Conservation (phyloP, 2,888 invertebrate species). For the Drosophila mayaguana region DNA sequence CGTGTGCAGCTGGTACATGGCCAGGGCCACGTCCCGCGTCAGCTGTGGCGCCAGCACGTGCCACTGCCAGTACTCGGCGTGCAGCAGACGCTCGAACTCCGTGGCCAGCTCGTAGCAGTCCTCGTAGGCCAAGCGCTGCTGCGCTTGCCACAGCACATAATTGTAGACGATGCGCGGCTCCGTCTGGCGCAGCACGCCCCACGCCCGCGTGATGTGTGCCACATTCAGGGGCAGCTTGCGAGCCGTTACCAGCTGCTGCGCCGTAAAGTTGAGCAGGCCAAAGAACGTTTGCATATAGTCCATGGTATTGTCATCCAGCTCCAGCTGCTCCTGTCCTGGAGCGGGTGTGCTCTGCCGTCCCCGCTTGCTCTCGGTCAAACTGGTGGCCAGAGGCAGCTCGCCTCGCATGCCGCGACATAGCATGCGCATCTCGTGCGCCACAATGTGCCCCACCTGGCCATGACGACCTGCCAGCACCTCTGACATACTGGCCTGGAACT, state of each 20-base stretch:
- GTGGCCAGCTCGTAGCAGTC: conserved; percentile 72
- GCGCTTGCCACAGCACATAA: conserved; percentile 81
- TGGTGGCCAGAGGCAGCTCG: conserved; percentile 51
- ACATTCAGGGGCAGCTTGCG: conserved; percentile 72
- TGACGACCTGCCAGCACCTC: conserved; percentile 55
- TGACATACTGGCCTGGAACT: conserved; percentile 53
- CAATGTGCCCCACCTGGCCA: conserved; percentile 71
- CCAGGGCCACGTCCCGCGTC: conserved; percentile 78
- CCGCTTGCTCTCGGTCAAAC: conserved; percentile 1
- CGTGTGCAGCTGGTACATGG: conserved; percentile 79
- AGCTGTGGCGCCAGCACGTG: conserved; percentile 63
- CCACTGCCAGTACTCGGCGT: conserved; percentile 83
- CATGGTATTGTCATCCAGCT: conserved; percentile 55
- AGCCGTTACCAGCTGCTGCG: conserved; percentile 58
- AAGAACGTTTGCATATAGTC: conserved; percentile 74
- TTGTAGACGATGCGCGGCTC: conserved; percentile 79
- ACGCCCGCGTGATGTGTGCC: conserved; percentile 56
- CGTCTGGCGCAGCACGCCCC: conserved; percentile 63
- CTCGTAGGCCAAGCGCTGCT: conserved; percentile 54
- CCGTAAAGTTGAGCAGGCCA: conserved; percentile 64
- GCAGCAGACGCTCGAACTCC: conserved; percentile 79
- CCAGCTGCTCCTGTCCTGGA: conserved; percentile 28
- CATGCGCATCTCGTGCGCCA: conserved; percentile 74
- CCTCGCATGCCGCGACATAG: conserved; percentile 73
- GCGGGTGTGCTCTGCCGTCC: not conserved